Base-by-base conservation (phyloP, 1,140 invertebrate species). In the Pseudomyrmex flavicornis region DNA sequence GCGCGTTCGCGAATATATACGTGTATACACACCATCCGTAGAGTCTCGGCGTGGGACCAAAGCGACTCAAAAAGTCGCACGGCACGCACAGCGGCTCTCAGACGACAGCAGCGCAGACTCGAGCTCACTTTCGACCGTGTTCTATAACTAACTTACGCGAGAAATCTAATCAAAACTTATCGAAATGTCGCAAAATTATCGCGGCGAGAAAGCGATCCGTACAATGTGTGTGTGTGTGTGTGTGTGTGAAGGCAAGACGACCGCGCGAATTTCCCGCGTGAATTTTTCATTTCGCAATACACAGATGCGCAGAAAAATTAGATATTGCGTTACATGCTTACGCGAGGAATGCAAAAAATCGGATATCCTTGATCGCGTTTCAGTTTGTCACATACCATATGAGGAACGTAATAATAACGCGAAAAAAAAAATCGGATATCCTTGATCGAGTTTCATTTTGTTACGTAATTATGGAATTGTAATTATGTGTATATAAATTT, bases 21-120 rank as follows among this genome's bases (percentile, higher is more conserved):
- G 56, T 44, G 48, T 52, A 83, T 59, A 90, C 72, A 1, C 35
- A 68, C 85, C 88, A 88, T 89, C 85, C 90, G 88, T 89, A 90
- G 35, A 35, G 91, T 90, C 89, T 89, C 92, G 91, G 91, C 93
- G 93, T 94, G 93, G 90, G 93, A 94, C 92, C 93, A 94, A 87
- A 89, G 89, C 91, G 91, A 89, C 89, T 94, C 86, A 93, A 94
- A 94, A 94, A 94, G 93, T 93, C 93, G 91, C 93, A 94, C 93
- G 93, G 89, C 90, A 86, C 70, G 88, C 92, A 93, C 92, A 93
- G 92, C 82, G 92, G 90, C 92, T 93, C 93, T 93, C 93, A 93
- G 86, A 75, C 86, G 61, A 86, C 69, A 35, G 68, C 59, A 52
- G 48, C 12, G 72, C 50, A 13, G 13, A 35, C 35, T 50, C 50